phyloP scores from a whole-genome alignment of 2,888 invertebrate genomes.

The Carpatolechia fugitivella region DNA sequence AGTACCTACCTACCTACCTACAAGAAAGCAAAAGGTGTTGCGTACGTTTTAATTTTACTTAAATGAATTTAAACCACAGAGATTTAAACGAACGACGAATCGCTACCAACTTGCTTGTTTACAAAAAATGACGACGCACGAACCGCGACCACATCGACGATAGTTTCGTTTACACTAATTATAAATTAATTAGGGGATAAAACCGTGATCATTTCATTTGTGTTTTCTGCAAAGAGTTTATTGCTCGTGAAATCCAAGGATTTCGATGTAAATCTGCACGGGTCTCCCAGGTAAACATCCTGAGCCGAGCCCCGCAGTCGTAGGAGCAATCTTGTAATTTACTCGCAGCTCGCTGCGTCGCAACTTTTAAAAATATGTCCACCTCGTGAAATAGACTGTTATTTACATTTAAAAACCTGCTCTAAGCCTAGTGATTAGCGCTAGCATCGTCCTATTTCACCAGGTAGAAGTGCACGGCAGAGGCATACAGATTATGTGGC shows the following conservation, averaged over 20 bases:
- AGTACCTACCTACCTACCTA: too few relatives aligned
- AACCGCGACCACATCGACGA: too few relatives aligned
- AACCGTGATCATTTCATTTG: constrained; percentile 30
- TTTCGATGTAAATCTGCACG: constrained; percentile 54
- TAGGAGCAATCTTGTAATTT: constrained; percentile 51
- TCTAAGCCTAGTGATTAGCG: constrained; percentile 24
- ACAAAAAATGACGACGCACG: too few relatives aligned
- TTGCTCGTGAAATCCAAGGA: constrained; percentile 47
- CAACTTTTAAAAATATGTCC: constrained; percentile 49
- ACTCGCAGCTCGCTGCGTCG: constrained; percentile 31
- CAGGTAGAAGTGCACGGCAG: not conserved
- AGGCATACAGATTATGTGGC: not conserved
- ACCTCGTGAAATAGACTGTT: constrained; percentile 32
- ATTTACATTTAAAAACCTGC: constrained; percentile 31
- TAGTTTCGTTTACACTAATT: too few relatives aligned
- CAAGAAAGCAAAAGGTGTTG: not conserved
- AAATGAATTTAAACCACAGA: too few relatives aligned
- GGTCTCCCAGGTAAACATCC: constrained; percentile 52
- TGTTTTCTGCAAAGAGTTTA: constrained; percentile 30
- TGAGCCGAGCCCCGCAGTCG: constrained; percentile 43
- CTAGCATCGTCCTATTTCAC: constrained; percentile 2
- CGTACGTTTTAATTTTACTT: too few relatives aligned
- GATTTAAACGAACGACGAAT: too few relatives aligned
- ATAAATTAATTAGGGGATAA: constrained; percentile 26
- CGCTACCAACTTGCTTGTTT: too few relatives aligned